Base-by-base conservation (phyloP, 2,797 vertebrate species). In the Rallus crepitans region DNA sequence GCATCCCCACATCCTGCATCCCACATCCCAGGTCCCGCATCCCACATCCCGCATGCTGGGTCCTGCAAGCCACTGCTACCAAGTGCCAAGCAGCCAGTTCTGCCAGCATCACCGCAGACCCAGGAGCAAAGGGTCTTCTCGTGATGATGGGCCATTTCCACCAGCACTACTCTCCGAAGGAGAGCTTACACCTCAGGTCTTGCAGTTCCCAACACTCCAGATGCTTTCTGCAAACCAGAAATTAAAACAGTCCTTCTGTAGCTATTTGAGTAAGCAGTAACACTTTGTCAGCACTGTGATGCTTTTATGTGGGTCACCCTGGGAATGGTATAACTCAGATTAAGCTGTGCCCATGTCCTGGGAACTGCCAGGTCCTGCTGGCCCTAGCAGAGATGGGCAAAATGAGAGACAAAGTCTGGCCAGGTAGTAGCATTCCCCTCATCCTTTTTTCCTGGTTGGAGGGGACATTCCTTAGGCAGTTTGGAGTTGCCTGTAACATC, bases 291-390 rank as follows among this genome's bases (percentile, higher is more conserved):
- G 15, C 1, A 0, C 42, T 4, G 28, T 8, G 47, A 7, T 72
- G 25, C 33, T 66, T 87, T 64, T 0, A 0, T 12, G 11, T 15
- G 57, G 57, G 53, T 16, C 79, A 60, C 39, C n/a, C 5, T 53
- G 56, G 72, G 40, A 61, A 8, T 24, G 0, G 0, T 6, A 1
- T 27, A 30, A 15, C 13, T 33, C 1, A 0, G 4, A 39, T 75
- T 37, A 57, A 85, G 63, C 23, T 66, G 47, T 53, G 57, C 16
- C 35, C 4, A 2, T 79, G 60, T 56, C 65, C 45, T 52, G 78
- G 69, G 45, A 18, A 10, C 70, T 27, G 0, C 0, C 0, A 16
- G 18, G 30, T 61, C 65, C 40, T 0, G 0, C 15, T 45, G 72
- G 8, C 37, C 40, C 57, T 24, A 23, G 27, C 39, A 55, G 37